Conservation (phyloP, 2,113 vertebrate species). For the Esox niger region DNA sequence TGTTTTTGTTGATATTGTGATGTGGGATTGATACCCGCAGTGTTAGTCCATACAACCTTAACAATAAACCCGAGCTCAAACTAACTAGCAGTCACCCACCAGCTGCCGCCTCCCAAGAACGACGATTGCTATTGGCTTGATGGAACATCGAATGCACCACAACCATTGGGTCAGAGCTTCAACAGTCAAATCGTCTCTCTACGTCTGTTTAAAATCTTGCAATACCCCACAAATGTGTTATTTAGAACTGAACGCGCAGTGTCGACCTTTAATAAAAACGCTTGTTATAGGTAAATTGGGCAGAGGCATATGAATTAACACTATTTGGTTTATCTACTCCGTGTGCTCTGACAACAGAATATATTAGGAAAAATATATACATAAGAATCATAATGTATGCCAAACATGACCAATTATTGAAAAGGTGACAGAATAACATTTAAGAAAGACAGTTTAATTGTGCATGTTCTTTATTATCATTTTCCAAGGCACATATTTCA, state of each 20-base stretch:
- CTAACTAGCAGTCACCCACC: slow-evolving; percentile 72
- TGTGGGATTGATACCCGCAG: slow-evolving; percentile 62
- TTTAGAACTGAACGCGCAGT: not conserved
- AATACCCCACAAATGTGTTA: not conserved
- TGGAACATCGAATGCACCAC: slow-evolving; percentile 7
- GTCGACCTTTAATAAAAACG: not conserved
- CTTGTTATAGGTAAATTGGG: not conserved
- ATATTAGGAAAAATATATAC: no score
- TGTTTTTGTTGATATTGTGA: slow-evolving; percentile 43
- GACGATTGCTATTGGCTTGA: slow-evolving; percentile 56
- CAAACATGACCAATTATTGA: not conserved
- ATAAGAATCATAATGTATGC: no score
- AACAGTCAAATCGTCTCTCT: slow-evolving; percentile 29
- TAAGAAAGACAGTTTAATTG: slow-evolving; percentile 18
- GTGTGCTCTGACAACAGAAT: no score
- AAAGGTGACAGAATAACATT: not conserved
- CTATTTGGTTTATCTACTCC: not conserved
- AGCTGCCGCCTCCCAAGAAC: slow-evolving; percentile 72
- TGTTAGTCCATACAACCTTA: slow-evolving; percentile 83
- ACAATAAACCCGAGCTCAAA: slow-evolving; percentile 77
- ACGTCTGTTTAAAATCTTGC: not conserved
- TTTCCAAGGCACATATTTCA: slow-evolving; percentile 72
- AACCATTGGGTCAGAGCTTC: slow-evolving; percentile 57
- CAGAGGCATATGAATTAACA: no score
- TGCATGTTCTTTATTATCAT: slow-evolving; percentile 61